Base-by-base conservation (phyloP, 2,113 vertebrate species). In the Himantopus leucocephalus region DNA sequence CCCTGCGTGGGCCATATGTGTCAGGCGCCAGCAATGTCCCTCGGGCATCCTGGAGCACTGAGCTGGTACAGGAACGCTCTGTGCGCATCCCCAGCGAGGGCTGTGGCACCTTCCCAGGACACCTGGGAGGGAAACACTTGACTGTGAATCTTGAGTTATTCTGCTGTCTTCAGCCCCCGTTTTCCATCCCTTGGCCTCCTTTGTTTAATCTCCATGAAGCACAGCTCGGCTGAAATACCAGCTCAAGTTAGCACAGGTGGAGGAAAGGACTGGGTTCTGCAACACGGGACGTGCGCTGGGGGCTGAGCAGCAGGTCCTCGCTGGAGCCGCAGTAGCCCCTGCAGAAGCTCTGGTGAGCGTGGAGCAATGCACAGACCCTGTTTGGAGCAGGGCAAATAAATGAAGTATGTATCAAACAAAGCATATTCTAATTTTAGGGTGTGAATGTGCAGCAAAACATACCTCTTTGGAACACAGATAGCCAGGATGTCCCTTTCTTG, bases 11-110 rank as follows among this genome's bases (percentile, higher is more conserved):
- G 45, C 50, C 6, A 0, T 6, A 1, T 4, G 8, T 55, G 81
- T 10, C 63, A 13, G 43, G 59, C 55, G 55, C 34, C 81, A 41
- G 85, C 56, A 22, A 3, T 15, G 5, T 2, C 56, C 62, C 59
- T 27, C 1, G 13, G 79, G 67, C 35, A 10, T 27, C 84, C 66
- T 52, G 34, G 34, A 64, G 71, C 72, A 5, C 91, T 22, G 26
- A 63, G 56, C 30, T 0, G 0, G 39, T 47, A 11, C 6, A 1
- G 75, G 21, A 64, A 10, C 1, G 3, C 48, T 10, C n/a, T 12
- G 5, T 22, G 67, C 1, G 0, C 60, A 6, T 45, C 35, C 55
- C 81, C 70, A 58, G 14, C 1, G 5, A 32, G 85, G 32, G 48
- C 4, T 68, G 41, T 10, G 52, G 82, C 55, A 58, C 55, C 80